Conservation (phyloP, 53 echinoderm and acorn worm genomes). For the Zoroaster sp. region DNA sequence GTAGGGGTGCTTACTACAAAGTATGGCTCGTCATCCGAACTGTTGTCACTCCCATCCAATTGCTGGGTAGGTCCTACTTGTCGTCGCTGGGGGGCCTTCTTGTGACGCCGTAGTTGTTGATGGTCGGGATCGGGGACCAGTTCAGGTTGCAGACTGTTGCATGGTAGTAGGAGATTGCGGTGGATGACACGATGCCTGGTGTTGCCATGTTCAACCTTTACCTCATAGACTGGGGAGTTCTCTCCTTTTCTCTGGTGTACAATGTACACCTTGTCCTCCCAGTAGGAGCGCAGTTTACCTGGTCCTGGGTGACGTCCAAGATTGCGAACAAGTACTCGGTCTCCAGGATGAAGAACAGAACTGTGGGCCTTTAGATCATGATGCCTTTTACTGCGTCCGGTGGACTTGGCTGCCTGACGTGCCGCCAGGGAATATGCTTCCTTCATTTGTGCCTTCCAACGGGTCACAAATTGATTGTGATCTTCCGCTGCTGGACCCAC, state of each 20-base stretch:
- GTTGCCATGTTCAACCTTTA: slow-evolving; percentile 39
- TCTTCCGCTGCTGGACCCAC: slow-evolving; percentile 10
- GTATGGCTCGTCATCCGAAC: too few species aligned
- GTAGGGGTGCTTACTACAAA: too few species aligned
- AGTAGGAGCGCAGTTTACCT: slow-evolving; percentile 63
- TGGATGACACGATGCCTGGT: slow-evolving; percentile 19
- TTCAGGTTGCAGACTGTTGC: too few species aligned
- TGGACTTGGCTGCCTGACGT: background rate
- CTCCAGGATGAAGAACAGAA: slow-evolving; percentile 57
- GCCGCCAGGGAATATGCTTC: too few species aligned
- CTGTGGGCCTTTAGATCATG: too few species aligned
- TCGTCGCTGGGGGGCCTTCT: too few species aligned
- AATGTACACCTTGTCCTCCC: slow-evolving; percentile 56
- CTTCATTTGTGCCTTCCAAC: slow-evolving; percentile 28
- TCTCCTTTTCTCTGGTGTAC: slow-evolving; percentile 31
- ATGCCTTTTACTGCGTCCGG: slow-evolving; percentile 27
- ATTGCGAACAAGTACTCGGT: slow-evolving; percentile 68
- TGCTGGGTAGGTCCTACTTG: too few species aligned
- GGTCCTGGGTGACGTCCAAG: slow-evolving; percentile 50
- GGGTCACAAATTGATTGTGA: background rate
- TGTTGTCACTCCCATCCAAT: too few species aligned
- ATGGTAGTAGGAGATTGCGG: slow-evolving; percentile 61
- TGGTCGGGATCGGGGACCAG: too few species aligned
- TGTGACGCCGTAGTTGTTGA: too few species aligned
- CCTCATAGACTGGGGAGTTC: slow-evolving; percentile 68